Base-by-base conservation (phyloP, 1,140 invertebrate species). In the Cherax destructor region DNA sequence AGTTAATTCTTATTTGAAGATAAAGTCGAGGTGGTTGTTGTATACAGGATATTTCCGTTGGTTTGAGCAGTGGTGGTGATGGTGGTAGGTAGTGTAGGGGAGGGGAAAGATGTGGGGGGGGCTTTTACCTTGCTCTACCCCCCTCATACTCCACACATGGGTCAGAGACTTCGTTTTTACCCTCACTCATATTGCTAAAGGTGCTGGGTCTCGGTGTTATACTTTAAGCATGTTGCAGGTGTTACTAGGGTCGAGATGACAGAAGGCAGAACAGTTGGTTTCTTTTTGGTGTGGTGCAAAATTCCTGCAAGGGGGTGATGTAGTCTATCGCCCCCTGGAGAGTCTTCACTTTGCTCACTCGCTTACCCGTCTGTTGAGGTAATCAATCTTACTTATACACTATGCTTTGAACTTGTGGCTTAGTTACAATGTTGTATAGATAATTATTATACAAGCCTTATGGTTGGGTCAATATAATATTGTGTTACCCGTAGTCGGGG, bases 281-380 rank as follows among this genome's bases (percentile, higher is more conserved):
- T 13, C 6, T 65, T 65, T 24, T 74, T 56, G 65, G 11, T 69
- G 69, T 74, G n/a, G 9, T 87, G 52, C 11, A 94, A 77, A 94
- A 90, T 7, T 93, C 88, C 76, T 94, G 93, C 13, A 94, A 92
- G 49, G 92, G 92, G 47, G 88, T 78, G 74, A 94, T 94, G 88
- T 94, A 94, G 90, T 94, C 94, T 47, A 94, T 94, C 1, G 94
- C 94, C 52, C 93, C 90, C 61, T 94, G 94, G 4, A 94, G 83
- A 10, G 94, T 94, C 89, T 94, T 94, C 21, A 94, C 94, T 87
- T 94, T 94, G 59, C 94, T 94, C 21, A 94, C 86, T 72, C 94
- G 91, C 78, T 94, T 94, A 80, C 92, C 41, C 94, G 83, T 30
- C 88, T 91, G 74, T 3, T 24, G 52, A 61, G 49, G 77, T 6